Conservation (phyloP, 2,113 vertebrate species). For the Erinaceus europaeus region DNA sequence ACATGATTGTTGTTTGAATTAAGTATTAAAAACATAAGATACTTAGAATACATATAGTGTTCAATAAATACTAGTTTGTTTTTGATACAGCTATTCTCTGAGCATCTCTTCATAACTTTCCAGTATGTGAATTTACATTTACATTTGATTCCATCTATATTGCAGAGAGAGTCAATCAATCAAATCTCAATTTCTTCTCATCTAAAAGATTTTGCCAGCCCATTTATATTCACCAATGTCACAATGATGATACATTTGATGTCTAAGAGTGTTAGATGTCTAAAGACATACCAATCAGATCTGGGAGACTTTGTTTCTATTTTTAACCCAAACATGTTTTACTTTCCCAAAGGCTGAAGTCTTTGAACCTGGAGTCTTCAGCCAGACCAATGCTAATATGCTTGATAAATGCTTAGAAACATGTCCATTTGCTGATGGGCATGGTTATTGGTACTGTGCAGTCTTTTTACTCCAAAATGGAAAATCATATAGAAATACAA, state of each 20-base stretch:
- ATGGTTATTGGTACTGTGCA: background rate
- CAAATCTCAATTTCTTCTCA: slow-evolving; percentile 66
- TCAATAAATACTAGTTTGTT: slow-evolving; percentile 21
- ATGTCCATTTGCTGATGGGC: background rate
- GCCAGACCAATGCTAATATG: slow-evolving; percentile 30
- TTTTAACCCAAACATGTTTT: slow-evolving; percentile 39
- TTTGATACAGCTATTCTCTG: slow-evolving; percentile 29
- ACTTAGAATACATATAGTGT: background rate
- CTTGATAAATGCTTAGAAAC: slow-evolving; percentile 22
- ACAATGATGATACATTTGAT: slow-evolving; percentile 59
- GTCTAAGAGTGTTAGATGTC: slow-evolving; percentile 46
- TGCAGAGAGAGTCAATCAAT: slow-evolving; percentile 50
- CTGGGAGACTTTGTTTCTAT: slow-evolving; percentile 41
- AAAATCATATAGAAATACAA: background rate
- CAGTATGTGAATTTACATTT: slow-evolving; percentile 57
- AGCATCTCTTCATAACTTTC: slow-evolving; percentile 44
- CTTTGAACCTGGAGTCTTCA: slow-evolving; percentile 40
- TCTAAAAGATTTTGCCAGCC: slow-evolving; percentile 59
- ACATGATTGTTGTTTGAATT: background rate
- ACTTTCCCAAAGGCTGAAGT: slow-evolving; percentile 18
- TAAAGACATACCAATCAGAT: slow-evolving; percentile 43
- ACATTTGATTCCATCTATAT: slow-evolving; percentile 42
- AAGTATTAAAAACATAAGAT: background rate
- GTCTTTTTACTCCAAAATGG: background rate
- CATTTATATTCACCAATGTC: slow-evolving; percentile 64